Base-by-base conservation (phyloP, 2,113 vertebrate genomes). In the Brevimyrus niger region DNA sequence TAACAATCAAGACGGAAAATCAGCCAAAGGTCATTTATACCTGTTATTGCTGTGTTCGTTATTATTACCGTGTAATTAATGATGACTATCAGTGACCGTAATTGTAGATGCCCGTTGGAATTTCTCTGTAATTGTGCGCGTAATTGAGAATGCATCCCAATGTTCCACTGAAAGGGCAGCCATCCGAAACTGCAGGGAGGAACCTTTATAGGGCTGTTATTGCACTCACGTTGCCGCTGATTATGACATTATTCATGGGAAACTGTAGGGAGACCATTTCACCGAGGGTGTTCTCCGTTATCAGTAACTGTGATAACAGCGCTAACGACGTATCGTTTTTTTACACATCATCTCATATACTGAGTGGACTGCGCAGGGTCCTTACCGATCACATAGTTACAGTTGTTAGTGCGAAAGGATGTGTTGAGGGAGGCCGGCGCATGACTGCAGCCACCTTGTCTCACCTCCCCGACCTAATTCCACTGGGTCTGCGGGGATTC, bases 41-140 rank as follows among this genome's bases (percentile, higher is more conserved):
- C 73, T 38, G 35, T 80, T 35, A 84, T 84, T 84, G 38, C 38
- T n/a, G 38, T 84, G 23, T 84, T 47, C 82, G 21, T 44, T 47
- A 84, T 84, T 84, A 84, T 84, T 47, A 23, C 82, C 38, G 8
- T 23, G 42, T 84, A 84, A 46, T 84, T 84, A 84, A 84, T 47
- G 73, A 80, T 80, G 73, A 42, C 73, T 84, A 84, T 84, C 82
- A 46, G 42, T 84, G 42, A 23, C 82, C 19, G 82, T 46, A 84
- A 84, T n/a, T n/a, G 38, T 44, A 46, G 82, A 84, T 83, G 21
- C 80, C n/a, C 80, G 8, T 84, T 84, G 82, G 82, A 84, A 84
- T 84, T 84, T 38, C 82, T n/a, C 44, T 23, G 82, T 84, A 84
- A 84, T 84, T 84, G 76, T 19, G 44, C 46, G 44, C 47, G 82